A percentile compares a stretch with the other conserved stretches of the same genome.
Conservation (phyloP, 2,888 invertebrate species). For the Sympetrum striolatum region DNA sequence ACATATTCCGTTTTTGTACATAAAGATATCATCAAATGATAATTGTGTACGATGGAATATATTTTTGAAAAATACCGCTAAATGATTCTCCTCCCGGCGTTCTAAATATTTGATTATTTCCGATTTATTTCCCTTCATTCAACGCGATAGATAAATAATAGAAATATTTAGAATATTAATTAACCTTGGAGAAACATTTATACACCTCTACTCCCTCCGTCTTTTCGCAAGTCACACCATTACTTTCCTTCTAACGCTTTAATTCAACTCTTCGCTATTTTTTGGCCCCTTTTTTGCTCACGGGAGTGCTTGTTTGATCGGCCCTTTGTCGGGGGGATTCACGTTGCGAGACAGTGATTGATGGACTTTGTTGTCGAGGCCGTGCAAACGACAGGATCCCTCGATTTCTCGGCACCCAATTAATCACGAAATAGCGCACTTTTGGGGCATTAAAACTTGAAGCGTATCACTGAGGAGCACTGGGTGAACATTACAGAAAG, state of each 20-base stretch:
- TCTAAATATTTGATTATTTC: too few species aligned
- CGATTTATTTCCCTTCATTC: too few species aligned
- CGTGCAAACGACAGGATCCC: not conserved
- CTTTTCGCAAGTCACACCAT: not conserved
- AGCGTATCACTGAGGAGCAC: not conserved
- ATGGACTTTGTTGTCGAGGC: not conserved
- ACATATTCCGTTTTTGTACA: too few species aligned
- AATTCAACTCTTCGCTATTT: not conserved
- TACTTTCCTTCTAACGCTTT: not conserved
- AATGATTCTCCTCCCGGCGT: too few species aligned
- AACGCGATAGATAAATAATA: too few species aligned
- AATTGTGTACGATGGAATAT: too few species aligned
- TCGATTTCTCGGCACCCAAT: not conserved
- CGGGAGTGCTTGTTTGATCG: not conserved
- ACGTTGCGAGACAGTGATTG: conserved; percentile 12
- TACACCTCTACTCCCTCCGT: not conserved
- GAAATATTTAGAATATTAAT: too few species aligned
- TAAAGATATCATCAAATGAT: too few species aligned
- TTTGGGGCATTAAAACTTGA: not conserved
- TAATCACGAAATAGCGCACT: not conserved
- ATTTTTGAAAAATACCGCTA: too few species aligned
- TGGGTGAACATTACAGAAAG: not conserved
- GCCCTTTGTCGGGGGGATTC: not conserved
- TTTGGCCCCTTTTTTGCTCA: not conserved
- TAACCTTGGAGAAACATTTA: too few species aligned